Conservation (phyloP, 2,888 invertebrate genomes). For the Aleiodes leptofemur region DNA sequence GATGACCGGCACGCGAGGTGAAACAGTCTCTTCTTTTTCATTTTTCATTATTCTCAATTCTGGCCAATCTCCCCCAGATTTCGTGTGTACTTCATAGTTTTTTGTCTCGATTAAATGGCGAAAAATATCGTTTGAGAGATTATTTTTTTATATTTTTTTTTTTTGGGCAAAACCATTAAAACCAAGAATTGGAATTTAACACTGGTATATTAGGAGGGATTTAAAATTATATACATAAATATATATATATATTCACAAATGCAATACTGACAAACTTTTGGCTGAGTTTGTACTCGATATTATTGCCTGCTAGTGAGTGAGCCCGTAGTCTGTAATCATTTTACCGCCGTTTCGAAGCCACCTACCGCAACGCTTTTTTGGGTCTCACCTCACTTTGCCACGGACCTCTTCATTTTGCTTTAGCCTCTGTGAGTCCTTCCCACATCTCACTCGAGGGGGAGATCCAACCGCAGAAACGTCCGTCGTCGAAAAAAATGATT, state of each 20-base stretch:
- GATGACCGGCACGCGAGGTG: constrained; percentile 38
- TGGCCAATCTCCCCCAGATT: not conserved
- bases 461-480: constrained; percentile 37
- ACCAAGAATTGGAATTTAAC: not conserved
- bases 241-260: constrained; percentile 4
- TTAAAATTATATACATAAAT: too few relatives aligned
- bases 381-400: constrained; percentile 47
- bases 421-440: constrained; percentile 50
- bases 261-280: constrained; percentile 59
- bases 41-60: not conserved
- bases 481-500: constrained; percentile 26
- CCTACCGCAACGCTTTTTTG: constrained; percentile 66
- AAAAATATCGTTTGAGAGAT: not conserved
- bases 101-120: not conserved
- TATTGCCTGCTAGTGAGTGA: constrained; percentile 68
- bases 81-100: constrained; percentile 3
- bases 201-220: not conserved
- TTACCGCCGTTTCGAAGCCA: constrained; percentile 68
- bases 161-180: not conserved
- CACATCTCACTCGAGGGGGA: constrained; percentile 35
- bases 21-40: not conserved
- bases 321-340: constrained; percentile 72
- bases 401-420: constrained; percentile 48
- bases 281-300: constrained; percentile 68
- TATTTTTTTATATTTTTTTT: not conserved